Conservation (phyloP, 2,797 vertebrate genomes). For the Lophura swinhoii region DNA sequence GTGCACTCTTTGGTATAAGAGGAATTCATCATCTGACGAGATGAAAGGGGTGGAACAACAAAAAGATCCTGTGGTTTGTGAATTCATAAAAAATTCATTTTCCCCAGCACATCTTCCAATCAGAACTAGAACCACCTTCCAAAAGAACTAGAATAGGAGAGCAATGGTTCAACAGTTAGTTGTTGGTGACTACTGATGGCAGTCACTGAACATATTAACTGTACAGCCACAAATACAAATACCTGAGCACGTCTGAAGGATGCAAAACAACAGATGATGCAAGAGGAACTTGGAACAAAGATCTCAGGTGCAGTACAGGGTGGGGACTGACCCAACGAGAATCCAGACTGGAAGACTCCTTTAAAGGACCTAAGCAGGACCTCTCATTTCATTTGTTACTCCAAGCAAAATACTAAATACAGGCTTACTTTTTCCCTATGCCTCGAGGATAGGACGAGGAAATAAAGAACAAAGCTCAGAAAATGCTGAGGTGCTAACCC, state of each 20-base stretch:
- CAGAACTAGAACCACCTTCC: not conserved
- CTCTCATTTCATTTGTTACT: too few species aligned
- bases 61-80: not conserved
- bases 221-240: not conserved
- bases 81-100: not conserved
- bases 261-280: rapidly evolving
- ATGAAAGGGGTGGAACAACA: rapidly evolving
- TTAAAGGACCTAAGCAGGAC: not conserved
- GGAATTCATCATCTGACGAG: not conserved
- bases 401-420: not conserved
- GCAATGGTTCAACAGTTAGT: not conserved
- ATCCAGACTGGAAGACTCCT: not conserved
- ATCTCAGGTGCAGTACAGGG: not conserved
- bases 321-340: too few species aligned
- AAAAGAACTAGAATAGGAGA: not conserved
- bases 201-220: too few species aligned
- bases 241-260: not conserved
- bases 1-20: not conserved
- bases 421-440: not conserved
- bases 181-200: too few species aligned
- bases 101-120: not conserved
- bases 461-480: not conserved
- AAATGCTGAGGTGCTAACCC: not conserved
- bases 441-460: not conserved
- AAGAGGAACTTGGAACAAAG: not conserved